A percentile compares a stretch with the other conserved stretches of the same genome.
Evolutionary conservation across 2,797 vertebrate genomes (phyloP).

Genomic region (Lithobates pipiens): DNA sequence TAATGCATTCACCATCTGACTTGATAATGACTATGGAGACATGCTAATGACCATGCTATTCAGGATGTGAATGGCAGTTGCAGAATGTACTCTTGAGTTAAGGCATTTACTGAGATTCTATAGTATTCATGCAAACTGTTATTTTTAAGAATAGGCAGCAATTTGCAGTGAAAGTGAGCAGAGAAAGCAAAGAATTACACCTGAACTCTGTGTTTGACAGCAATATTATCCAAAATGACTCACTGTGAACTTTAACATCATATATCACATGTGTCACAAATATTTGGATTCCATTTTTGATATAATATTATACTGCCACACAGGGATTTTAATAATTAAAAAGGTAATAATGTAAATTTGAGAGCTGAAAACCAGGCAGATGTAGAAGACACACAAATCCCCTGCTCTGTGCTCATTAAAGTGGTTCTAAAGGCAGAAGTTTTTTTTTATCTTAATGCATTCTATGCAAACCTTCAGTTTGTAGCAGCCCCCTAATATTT

Average conservation of each 20-base stretch:
- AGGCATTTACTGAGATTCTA: not conserved
- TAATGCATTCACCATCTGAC: not conserved
- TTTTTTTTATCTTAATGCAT: too few species aligned
- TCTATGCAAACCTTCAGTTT: too few species aligned
- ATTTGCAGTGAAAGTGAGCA: conserved; percentile 18
- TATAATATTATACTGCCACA: too few species aligned
- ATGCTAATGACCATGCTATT: not conserved
- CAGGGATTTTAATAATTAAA: too few species aligned
- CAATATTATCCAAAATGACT: conserved; percentile 12
- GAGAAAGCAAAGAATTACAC: not conserved
- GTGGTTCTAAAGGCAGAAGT: too few species aligned
- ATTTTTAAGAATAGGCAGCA: not conserved
- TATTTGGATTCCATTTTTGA: too few species aligned
- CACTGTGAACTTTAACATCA: not conserved
- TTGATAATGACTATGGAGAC: not conserved
- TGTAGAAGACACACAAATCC: too few species aligned
- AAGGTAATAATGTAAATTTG: too few species aligned
- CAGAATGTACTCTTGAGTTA: not conserved
- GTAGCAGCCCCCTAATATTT: too few species aligned
- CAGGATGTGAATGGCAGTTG: not conserved
- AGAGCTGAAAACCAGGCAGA: too few species aligned
- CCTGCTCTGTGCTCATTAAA: too few species aligned
- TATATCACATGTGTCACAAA: not conserved
- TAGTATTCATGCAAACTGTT: not conserved
- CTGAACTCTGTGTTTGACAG: not conserved